Conservation (phyloP, 2,888 invertebrate species). For the Nebria brevicollis region DNA sequence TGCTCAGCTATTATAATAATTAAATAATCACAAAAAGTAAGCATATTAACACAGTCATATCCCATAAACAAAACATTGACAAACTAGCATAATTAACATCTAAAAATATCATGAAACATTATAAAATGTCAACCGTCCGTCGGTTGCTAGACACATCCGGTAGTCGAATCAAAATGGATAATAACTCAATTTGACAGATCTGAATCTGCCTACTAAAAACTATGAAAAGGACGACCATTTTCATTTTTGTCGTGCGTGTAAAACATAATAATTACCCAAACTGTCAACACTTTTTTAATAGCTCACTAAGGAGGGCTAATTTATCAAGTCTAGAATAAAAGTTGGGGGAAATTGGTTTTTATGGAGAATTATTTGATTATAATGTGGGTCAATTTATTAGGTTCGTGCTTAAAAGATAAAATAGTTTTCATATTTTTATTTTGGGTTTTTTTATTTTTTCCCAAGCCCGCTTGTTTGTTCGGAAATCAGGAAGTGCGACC, state of each 20-base stretch:
- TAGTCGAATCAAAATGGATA: not conserved
- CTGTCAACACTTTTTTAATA: conserved; percentile 34
- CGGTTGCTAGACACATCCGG: not conserved
- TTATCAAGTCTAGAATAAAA: not conserved
- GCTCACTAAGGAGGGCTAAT: not conserved
- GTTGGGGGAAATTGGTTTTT: not conserved
- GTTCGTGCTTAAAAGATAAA: not conserved
- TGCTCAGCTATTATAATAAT: not conserved
- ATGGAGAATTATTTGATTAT: conserved; percentile 1
- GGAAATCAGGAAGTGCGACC: not conserved
- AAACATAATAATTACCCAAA: conserved; percentile 33
- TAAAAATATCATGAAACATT: not conserved
- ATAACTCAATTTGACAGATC: not conserved
- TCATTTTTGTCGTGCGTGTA: conserved; percentile 31
- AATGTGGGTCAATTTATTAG: conserved; percentile 1
- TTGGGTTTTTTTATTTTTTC: not conserved
- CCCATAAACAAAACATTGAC: not conserved
- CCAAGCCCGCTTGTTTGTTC: not conserved
- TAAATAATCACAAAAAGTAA: not conserved
- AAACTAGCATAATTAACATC: not conserved
- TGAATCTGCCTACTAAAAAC: not conserved
- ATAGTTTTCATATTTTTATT: not conserved
- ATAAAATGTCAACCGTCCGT: not conserved
- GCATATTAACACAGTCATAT: not conserved
- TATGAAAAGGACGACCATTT: not conserved